These are phyloP conservation scores for Octodonta nipae DNA, from an alignment of 2,888 invertebrate species.

Conservation along the genomic window DNA sequence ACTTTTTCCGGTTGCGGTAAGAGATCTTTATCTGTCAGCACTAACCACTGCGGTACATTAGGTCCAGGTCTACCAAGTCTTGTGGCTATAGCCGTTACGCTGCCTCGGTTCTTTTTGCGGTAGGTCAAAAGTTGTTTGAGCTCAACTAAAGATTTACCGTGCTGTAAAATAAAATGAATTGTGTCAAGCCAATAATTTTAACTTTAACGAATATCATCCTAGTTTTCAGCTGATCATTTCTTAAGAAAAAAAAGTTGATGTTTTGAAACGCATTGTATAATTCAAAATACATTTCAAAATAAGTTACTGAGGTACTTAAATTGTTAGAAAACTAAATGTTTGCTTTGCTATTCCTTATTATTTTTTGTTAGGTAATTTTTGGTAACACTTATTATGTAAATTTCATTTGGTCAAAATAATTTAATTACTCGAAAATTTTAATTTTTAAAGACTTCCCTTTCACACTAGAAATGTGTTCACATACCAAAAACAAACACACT, in stretches of 20 bases:
- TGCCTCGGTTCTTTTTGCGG: constrained; percentile 46
- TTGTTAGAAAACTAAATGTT: constrained; percentile 18
- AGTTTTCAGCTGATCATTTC: no score
- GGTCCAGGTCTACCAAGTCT: constrained; percentile 50
- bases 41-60: constrained; percentile 49
- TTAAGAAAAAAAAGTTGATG: neutral
- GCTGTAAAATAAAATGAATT: constrained; percentile 10
- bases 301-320: neutral
- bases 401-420: no score
- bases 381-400: no score
- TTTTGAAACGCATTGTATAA: neutral
- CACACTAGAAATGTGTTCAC: no score
- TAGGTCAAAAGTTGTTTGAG: constrained; percentile 43
- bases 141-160: constrained; percentile 39
- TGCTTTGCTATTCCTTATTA: no score
- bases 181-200: no score
- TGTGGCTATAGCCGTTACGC: constrained; percentile 59
- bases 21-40: constrained; percentile 57
- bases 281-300: no score
- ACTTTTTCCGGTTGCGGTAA: constrained; percentile 70
- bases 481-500: no score
- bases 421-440: no score
- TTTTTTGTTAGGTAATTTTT: no score
- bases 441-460: no score
- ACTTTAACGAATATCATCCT: no score